Evolutionary conservation across 2,888 invertebrate genomes (phyloP).

Genomic region (Koerneria pararmatus): DNA sequence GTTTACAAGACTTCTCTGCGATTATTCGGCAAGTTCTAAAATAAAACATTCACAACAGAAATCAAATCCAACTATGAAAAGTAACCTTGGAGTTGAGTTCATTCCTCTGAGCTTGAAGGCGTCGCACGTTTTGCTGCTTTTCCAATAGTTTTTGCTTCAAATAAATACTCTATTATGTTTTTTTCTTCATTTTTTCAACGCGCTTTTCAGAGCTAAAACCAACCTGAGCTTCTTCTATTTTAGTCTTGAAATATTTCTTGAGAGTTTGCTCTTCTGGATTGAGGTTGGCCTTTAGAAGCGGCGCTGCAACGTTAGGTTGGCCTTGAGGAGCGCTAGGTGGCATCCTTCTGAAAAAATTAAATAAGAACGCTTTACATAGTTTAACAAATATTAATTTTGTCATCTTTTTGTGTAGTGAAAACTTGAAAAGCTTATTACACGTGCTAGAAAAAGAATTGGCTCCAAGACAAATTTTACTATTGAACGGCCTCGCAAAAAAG

Average conservation of each 20-base stretch:
- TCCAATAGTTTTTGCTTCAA: conserved; percentile 81
- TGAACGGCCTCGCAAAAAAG: no score
- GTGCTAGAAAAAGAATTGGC: no score
- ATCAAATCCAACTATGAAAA: not conserved
- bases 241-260: conserved; percentile 80
- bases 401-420: no score
- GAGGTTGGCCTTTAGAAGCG: conserved; percentile 9
- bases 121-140: conserved; percentile 90
- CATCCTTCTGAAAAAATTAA: no score
- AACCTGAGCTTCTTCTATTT: conserved; percentile 87
- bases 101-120: conserved; percentile 95
- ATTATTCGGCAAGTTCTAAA: not conserved
- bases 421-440: no score
- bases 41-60: not conserved
- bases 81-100: conserved; percentile 92
- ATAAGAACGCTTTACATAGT: no score
- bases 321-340: conserved; percentile 21
- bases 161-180: not conserved
- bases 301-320: conserved; percentile 6
- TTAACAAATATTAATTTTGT: no score
- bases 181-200: not conserved
- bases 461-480: no score
- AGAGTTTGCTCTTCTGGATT: conserved; percentile 38
- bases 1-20: not conserved
- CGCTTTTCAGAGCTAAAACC: not conserved